Conservation (phyloP, 2,888 invertebrate genomes). For the Rhorus exstirpatorius region DNA sequence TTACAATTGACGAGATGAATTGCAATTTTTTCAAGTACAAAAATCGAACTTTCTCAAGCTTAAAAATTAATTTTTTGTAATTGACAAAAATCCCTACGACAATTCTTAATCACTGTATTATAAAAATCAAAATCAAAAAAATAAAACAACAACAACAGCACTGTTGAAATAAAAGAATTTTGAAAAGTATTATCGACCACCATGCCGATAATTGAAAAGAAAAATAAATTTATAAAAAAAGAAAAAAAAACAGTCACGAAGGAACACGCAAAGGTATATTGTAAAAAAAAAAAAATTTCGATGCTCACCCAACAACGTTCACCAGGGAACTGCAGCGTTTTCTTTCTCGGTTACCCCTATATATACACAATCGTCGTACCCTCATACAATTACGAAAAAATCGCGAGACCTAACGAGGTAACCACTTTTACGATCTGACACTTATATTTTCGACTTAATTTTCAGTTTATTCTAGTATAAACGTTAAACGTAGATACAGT, state of each 20-base stretch:
- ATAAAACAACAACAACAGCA: too few species aligned
- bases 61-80: not conserved
- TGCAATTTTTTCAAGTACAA: too few species aligned
- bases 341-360: constrained; percentile 81
- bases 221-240: not conserved
- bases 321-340: constrained; percentile 82
- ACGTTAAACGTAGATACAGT: constrained; percentile 10
- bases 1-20: too few species aligned
- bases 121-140: not conserved
- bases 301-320: constrained; percentile 83
- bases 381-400: constrained; percentile 31
- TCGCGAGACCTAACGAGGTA: constrained; percentile 31
- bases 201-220: not conserved
- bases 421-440: constrained; percentile 76
- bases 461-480: constrained; percentile 54
- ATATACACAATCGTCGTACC: constrained; percentile 82
- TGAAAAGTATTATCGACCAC: not conserved
- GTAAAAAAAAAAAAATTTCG: constrained; percentile 43
- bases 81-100: not conserved
- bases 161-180: not conserved
- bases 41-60: not conserved
- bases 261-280: not conserved
- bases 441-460: constrained; percentile 73
- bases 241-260: not conserved
- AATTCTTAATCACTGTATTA: not conserved